Conservation (phyloP, 23 tunicate genomes). For the Oikopleura vanhoeffeni region DNA sequence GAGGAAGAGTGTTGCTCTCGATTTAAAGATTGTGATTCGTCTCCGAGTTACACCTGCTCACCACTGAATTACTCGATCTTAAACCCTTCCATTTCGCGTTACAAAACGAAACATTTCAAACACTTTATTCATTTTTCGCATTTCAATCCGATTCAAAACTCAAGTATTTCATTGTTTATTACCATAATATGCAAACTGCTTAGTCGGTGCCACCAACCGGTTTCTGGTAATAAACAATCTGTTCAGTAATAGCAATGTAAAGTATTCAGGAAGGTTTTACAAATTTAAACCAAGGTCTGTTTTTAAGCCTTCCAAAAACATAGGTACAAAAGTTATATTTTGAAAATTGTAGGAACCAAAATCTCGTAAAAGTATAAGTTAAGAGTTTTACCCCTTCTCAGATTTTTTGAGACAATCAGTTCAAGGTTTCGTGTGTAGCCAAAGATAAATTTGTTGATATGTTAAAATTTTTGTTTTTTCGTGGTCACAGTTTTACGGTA, state of each 20-base stretch:
- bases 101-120: slow-evolving; percentile 30
- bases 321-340: no score
- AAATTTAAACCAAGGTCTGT: no score
- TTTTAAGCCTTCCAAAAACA: no score
- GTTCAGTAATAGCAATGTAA: slow-evolving; percentile 57
- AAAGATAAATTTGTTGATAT: no score
- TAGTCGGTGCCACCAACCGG: slow-evolving; percentile 92
- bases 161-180: slow-evolving; percentile 66
- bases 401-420: no score
- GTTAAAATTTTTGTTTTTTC: no score
- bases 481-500: no score
- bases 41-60: slow-evolving; percentile 79
- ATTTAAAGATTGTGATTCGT: slow-evolving; percentile 64
- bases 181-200: slow-evolving; percentile 49
- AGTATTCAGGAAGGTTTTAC: slow-evolving; percentile 47
- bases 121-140: slow-evolving; percentile 84
- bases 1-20: slow-evolving; percentile 54
- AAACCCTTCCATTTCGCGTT: slow-evolving; percentile 70
- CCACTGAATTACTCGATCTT: slow-evolving; percentile 78
- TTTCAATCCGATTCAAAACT: slow-evolving; percentile 94
- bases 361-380: no score
- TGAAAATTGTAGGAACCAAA: no score
- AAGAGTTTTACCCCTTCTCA: no score
- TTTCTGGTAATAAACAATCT: slow-evolving; percentile 77
- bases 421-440: no score